phyloP scores from a whole-genome alignment of 2,113 vertebrate genomes.

The Leptodactylus fuscus region DNA sequence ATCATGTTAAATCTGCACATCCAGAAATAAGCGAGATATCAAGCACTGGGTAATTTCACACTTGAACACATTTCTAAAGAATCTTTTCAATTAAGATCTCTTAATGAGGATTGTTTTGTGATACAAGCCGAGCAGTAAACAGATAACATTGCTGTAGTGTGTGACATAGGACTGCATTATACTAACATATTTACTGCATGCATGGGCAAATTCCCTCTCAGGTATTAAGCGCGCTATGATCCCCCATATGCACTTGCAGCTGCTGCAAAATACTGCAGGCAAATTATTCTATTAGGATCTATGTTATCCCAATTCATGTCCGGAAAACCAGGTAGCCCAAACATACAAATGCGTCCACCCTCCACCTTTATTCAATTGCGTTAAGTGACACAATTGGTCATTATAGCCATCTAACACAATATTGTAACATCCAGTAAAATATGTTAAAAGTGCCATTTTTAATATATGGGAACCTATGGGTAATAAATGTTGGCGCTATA shows the following conservation, averaged over 20 bases:
- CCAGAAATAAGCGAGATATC: not conserved
- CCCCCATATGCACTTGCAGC: not conserved
- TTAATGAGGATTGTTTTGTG: conserved; percentile 14
- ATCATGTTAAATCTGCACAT: not conserved
- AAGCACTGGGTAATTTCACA: conserved; percentile 17
- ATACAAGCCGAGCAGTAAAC: not conserved
- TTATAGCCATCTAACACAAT: no score
- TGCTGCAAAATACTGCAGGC: no score
- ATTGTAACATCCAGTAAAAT: no score
- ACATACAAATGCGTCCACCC: no score
- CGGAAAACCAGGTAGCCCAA: no score
- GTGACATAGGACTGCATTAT: not conserved
- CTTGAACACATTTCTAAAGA: not conserved
- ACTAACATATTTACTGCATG: not conserved
- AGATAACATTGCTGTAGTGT: not conserved
- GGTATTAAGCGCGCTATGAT: not conserved
- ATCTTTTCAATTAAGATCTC: conserved; percentile 10
- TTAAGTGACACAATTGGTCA: no score
- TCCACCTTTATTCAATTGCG: no score
- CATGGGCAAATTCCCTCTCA: not conserved
- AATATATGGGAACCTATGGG: no score
- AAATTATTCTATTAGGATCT: no score
- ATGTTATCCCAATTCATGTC: no score
- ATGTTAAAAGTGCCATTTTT: no score
- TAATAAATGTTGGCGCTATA: no score